Conservation (phyloP, 2,797 vertebrate genomes). For the Phoeniculus purpureus region DNA sequence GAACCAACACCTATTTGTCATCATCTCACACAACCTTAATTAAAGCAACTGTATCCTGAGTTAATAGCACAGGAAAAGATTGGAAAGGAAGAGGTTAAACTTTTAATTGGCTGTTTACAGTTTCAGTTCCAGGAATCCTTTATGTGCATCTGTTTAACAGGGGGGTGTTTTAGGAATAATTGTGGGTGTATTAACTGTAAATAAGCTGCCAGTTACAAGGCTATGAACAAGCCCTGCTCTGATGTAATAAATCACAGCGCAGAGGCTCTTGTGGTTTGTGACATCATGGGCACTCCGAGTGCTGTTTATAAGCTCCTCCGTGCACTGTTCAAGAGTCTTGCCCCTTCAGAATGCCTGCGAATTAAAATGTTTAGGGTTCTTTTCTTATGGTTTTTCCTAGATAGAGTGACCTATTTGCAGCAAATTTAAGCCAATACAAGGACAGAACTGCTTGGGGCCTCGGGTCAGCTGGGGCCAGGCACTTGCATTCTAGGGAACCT, state of each 20-base stretch:
- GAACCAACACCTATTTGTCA: neutral
- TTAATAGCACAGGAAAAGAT: neutral
- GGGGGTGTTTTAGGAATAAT: slow-evolving; percentile 9
- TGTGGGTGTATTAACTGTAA: slow-evolving; percentile 45
- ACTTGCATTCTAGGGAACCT: neutral
- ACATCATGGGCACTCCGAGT: neutral
- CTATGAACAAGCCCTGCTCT: neutral
- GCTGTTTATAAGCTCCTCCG: slow-evolving; percentile 2
- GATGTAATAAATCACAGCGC: slow-evolving; percentile 53
- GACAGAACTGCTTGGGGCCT: neutral
- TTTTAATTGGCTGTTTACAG: slow-evolving; percentile 58
- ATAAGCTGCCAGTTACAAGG: slow-evolving; percentile 3
- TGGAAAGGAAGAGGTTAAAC: slow-evolving; percentile 41
- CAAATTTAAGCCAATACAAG: neutral
- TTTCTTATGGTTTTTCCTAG: neutral
- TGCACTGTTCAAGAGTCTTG: neutral
- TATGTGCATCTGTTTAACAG: slow-evolving; percentile 1
- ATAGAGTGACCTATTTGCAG: neutral
- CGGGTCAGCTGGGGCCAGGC: neutral
- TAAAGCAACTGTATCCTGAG: neutral
- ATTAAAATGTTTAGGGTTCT: slow-evolving; percentile 29
- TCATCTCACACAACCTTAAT: neutral
- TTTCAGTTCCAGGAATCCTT: slow-evolving; percentile 23
- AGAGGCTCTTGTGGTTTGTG: neutral
- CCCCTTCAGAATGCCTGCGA: neutral